A percentile compares a stretch with the other conserved stretches of the same genome.
phyloP scores from a whole-genome alignment of 92 coral and sea anemone genomes.

The Zoanthus sansibaricus region DNA sequence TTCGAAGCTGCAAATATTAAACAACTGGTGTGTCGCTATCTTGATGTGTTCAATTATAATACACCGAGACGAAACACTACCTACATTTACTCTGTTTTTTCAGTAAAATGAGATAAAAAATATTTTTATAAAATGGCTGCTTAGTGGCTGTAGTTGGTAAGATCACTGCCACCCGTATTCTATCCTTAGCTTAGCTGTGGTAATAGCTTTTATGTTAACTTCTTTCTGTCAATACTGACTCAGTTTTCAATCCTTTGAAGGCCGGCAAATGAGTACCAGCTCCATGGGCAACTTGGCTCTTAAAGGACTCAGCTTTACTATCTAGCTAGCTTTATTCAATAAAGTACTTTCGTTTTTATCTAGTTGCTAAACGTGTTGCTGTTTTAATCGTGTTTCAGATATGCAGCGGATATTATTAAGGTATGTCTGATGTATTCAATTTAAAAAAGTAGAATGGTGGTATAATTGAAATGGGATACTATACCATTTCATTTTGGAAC shows the following conservation, averaged over 20 bases:
- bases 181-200: no score
- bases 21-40: conserved; percentile 43
- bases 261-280: no score
- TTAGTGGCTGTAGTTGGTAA: not conserved
- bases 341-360: no score
- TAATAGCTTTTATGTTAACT: no score
- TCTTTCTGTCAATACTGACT: no score
- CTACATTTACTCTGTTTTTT: not conserved
- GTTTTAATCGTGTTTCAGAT: conserved; percentile 2
- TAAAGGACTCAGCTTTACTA: no score
- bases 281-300: no score
- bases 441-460: not conserved
- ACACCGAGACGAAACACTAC: conserved; percentile 46
- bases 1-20: conserved; percentile 30
- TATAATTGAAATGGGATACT: no score
- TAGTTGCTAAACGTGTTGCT: not conserved
- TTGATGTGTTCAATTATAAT: conserved; percentile 38
- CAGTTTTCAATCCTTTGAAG: no score
- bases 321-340: no score
- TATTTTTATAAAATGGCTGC: not conserved
- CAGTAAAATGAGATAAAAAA: not conserved
- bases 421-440: not conserved
- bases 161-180: no score
- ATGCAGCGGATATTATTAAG: conserved; percentile 4
- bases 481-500: no score